Percentiles rank a stretch among this genome's conserved stretches.
phyloP scores from a whole-genome alignment of 2,888 invertebrate species.

The Xestia ashworthii region DNA sequence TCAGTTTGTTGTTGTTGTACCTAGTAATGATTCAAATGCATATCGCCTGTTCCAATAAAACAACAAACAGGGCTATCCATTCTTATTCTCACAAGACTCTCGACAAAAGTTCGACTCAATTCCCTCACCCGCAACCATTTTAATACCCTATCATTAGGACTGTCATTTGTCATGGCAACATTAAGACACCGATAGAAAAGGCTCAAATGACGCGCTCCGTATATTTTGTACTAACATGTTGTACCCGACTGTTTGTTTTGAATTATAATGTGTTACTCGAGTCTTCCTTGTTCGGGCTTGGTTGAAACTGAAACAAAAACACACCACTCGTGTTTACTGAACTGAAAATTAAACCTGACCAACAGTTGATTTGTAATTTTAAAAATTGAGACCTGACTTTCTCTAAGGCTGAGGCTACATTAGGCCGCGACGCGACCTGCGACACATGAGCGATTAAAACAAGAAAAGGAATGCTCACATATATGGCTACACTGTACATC shows the following conservation, averaged over 20 bases:
- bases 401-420: too few relatives aligned
- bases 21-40: background rate
- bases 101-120: background rate
- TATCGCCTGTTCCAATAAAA: background rate
- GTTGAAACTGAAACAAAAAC: background rate
- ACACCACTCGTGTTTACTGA: background rate
- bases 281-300: background rate
- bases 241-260: slow-evolving; percentile 27
- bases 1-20: background rate
- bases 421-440: too few relatives aligned
- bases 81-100: background rate
- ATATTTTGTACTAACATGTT: slow-evolving; percentile 63
- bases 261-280: slow-evolving; percentile 7
- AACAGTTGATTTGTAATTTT: background rate
- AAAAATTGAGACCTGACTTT: background rate
- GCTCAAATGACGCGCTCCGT: slow-evolving; percentile 69
- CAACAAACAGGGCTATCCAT: background rate
- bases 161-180: slow-evolving; percentile 74
- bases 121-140: slow-evolving; percentile 14
- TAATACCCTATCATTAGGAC: slow-evolving; percentile 72
- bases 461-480: too few relatives aligned
- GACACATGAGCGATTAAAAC: too few relatives aligned
- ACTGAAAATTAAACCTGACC: background rate
- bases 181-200: slow-evolving; percentile 72
- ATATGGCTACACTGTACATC: too few relatives aligned